Conservation (phyloP, 64 coral and sea anemone genomes). For the Pachyseris speciosa region DNA sequence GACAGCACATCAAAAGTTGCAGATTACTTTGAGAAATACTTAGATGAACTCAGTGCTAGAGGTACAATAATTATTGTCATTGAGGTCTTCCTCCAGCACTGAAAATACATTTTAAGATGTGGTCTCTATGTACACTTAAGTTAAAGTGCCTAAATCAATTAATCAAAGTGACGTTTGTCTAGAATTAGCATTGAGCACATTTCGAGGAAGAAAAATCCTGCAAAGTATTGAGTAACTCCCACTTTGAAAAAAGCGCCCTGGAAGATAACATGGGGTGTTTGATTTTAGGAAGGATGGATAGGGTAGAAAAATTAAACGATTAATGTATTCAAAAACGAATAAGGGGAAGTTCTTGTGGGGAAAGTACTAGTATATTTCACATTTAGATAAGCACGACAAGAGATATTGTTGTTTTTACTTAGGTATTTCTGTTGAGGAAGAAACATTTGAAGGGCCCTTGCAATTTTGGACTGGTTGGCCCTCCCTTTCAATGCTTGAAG, state of each 20-base stretch:
- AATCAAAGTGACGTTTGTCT: slow-evolving; percentile 1
- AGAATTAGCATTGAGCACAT: not conserved
- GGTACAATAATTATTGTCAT: not conserved
- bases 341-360: no score
- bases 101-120: not conserved
- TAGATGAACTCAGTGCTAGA: slow-evolving; percentile 7
- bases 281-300: no score
- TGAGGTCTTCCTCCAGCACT: not conserved
- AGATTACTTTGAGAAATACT: slow-evolving; percentile 30
- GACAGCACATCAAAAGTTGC: slow-evolving; percentile 4
- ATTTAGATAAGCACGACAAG: not conserved
- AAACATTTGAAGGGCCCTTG: slow-evolving; percentile 36
- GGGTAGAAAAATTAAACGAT: no score
- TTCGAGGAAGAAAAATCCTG: not conserved
- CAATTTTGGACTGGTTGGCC: slow-evolving; percentile 57
- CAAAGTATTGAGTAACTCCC: not conserved
- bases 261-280: not conserved
- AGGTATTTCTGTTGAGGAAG: not conserved
- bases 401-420: not conserved
- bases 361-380: not conserved
- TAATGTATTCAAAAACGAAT: no score
- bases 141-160: slow-evolving; percentile 1
- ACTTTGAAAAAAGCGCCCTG: not conserved
- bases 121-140: not conserved
- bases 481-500: slow-evolving; percentile 19